phyloP scores from a whole-genome alignment of 1,140 invertebrate genomes.

The Scaptomyza hsui region DNA sequence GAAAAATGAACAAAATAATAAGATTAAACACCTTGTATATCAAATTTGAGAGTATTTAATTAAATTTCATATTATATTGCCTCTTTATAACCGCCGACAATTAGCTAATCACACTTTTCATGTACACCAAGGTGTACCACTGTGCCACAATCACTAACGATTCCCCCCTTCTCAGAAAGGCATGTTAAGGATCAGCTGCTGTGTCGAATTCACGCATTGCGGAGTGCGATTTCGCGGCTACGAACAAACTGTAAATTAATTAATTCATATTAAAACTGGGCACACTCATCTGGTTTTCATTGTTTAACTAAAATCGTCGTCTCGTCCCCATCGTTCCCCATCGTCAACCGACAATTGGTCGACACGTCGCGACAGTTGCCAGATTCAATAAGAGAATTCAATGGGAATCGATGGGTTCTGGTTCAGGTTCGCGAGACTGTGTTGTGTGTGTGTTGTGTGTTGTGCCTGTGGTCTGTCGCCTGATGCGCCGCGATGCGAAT shows the following conservation, averaged over 20 bases:
- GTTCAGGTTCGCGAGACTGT: background rate
- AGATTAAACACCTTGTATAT: too few species aligned
- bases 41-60: too few species aligned
- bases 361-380: constrained; percentile 33
- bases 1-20: too few species aligned
- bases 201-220: constrained; percentile 59
- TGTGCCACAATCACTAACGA: too few species aligned
- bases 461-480: constrained; percentile 75
- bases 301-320: constrained; percentile 61
- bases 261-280: constrained; percentile 58
- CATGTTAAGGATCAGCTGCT: background rate
- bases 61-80: too few species aligned
- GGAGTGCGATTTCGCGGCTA: constrained; percentile 39
- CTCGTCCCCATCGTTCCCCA: constrained; percentile 28
- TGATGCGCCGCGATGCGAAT: constrained; percentile 75
- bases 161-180: too few species aligned
- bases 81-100: too few species aligned
- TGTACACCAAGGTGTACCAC: too few species aligned
- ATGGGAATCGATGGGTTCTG: background rate
- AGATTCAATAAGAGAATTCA: constrained; percentile 2
- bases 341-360: constrained; percentile 38
- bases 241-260: constrained; percentile 55
- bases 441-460: constrained; percentile 15
- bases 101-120: too few species aligned
- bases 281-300: constrained; percentile 46